phyloP scores from a whole-genome alignment of 2,797 vertebrate genomes.

The Bufotes viridis region DNA sequence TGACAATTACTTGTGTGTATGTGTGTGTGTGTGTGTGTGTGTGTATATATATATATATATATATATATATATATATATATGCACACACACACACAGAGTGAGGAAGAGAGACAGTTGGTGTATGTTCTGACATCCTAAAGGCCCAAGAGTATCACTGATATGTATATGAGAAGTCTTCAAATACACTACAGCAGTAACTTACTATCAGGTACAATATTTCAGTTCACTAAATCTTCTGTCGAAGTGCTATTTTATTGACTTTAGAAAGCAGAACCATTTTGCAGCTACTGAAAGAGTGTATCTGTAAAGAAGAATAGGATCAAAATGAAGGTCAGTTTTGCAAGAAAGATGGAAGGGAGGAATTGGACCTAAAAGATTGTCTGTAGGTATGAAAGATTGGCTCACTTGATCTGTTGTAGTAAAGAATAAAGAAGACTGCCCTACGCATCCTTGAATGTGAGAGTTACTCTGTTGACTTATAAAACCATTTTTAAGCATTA shows the following conservation, averaged over 20 bases:
- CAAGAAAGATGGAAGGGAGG: background rate
- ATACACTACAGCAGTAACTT: background rate
- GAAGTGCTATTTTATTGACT: conserved; percentile 10
- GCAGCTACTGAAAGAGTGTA: background rate
- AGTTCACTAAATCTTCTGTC: background rate
- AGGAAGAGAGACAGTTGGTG: too few species aligned
- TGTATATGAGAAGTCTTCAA: background rate
- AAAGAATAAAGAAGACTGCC: background rate
- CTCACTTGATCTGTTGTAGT: background rate
- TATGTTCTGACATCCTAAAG: too few species aligned
- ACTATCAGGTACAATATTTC: background rate
- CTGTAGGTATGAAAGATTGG: background rate
- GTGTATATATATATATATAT: too few species aligned
- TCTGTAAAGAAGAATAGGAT: background rate
- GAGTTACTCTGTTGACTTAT: background rate
- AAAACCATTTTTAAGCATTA: background rate
- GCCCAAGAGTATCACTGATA: background rate
- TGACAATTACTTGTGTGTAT: too few species aligned
- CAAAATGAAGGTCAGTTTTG: background rate
- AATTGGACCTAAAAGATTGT: background rate
- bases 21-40: too few species aligned
- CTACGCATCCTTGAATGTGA: background rate
- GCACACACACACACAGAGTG: too few species aligned
- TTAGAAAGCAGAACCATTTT: background rate
- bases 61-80: too few species aligned